Conservation (phyloP, 2,113 vertebrate genomes). For the Pantherophis guttatus region DNA sequence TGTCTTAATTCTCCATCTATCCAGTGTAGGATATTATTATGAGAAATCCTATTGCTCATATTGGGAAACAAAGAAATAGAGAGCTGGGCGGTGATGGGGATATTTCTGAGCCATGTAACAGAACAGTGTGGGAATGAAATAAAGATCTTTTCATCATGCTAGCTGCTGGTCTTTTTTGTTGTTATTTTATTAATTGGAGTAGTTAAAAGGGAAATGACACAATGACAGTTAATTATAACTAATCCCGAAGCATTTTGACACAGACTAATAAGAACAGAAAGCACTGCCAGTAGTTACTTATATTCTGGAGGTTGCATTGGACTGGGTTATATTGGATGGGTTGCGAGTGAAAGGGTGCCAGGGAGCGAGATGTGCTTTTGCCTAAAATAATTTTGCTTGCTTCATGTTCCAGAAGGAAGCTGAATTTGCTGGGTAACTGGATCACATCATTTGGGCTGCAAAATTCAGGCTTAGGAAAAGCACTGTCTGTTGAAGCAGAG, state of each 20-base stretch:
- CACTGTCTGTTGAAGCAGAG: conserved; percentile 15
- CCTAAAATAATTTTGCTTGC: conserved; percentile 33
- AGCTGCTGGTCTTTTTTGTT: conserved; percentile 7
- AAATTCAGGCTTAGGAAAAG: conserved; percentile 3
- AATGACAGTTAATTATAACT: conserved; percentile 64
- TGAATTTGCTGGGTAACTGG: conserved; percentile 31
- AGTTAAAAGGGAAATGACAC: conserved; percentile 36
- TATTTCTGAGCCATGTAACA: conserved; percentile 24
- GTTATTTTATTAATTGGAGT: conserved; percentile 26
- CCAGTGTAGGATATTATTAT: conserved; percentile 20
- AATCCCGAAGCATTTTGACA: conserved; percentile 49
- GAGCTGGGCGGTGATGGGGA: not conserved
- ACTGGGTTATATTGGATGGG: not conserved
- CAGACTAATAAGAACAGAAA: conserved; percentile 48
- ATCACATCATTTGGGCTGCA: conserved; percentile 1
- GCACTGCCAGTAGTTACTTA: conserved; percentile 41
- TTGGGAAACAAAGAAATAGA: not conserved
- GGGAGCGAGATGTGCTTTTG: conserved; percentile 15
- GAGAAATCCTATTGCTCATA: conserved; percentile 18
- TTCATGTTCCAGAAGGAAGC: conserved; percentile 12
- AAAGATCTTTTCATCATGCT: conserved; percentile 29
- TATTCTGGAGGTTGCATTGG: conserved; percentile 31
- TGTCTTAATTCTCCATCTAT: conserved; percentile 31
- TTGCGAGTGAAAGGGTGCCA: not conserved
- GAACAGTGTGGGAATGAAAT: conserved; percentile 21